Evolutionary conservation across 2,113 vertebrate species (phyloP).

Genomic region (Rattus norvegicus): DNA sequence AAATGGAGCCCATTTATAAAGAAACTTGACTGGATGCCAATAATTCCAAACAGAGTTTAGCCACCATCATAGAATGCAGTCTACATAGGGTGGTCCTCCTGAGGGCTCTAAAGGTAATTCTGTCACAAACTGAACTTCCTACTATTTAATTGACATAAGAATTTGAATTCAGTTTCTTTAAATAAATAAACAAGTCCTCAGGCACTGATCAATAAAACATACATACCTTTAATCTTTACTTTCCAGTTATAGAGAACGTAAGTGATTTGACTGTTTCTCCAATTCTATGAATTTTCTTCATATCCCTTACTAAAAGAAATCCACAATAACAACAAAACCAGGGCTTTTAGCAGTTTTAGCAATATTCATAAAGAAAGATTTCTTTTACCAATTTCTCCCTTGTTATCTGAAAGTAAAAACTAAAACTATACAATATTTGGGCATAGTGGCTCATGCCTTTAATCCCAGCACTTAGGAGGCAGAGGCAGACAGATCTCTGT

Average conservation of each 20-base stretch:
- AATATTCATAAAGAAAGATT: not conserved
- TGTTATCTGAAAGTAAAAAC: not conserved
- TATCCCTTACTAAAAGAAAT: not conserved
- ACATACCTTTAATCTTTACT: not conserved
- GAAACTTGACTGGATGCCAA: constrained; percentile 18
- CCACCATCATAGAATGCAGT: not conserved
- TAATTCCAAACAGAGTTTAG: not conserved
- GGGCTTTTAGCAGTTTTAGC: not conserved
- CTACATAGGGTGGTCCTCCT: not conserved
- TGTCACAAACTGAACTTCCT: not conserved
- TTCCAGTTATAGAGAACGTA: not conserved
- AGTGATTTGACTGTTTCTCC: not conserved
- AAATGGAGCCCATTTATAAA: constrained; percentile 2
- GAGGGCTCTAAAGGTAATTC: not conserved
- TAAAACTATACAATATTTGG: not conserved
- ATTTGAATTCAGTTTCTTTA: not conserved
- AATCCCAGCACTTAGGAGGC: too few relatives aligned
- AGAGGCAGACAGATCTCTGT: too few relatives aligned
- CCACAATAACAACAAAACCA: not conserved
- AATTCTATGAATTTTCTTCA: not conserved
- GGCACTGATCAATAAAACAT: not conserved
- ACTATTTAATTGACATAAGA: constrained; percentile 23
- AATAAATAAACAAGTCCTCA: not conserved
- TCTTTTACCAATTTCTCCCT: not conserved
- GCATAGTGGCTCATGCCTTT: too few relatives aligned